A percentile compares a stretch with the other conserved stretches of the same genome.
These are phyloP conservation scores for Camponotus fellah DNA, from an alignment of 2,888 invertebrate species.

Conservation along the genomic window DNA sequence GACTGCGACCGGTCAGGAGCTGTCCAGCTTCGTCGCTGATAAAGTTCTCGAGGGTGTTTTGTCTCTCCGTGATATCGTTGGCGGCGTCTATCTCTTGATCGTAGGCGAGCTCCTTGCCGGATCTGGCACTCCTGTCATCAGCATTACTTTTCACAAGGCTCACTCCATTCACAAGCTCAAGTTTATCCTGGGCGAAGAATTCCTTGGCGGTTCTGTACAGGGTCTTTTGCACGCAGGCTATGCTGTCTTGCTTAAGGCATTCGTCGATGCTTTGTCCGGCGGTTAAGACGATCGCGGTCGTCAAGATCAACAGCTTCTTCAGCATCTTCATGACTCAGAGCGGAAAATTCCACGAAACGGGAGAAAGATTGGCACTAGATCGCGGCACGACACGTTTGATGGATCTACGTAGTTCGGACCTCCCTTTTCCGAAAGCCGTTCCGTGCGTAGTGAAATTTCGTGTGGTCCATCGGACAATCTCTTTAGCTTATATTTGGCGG, in stretches of 20 bases:
- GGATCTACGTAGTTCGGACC: conserved; percentile 29
- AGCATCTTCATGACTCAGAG: conserved; percentile 72
- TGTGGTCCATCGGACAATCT: conserved; percentile 85
- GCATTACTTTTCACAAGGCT: conserved; percentile 85
- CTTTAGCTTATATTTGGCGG: conserved; percentile 85
- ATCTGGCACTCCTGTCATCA: conserved; percentile 84
- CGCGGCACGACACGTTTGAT: conserved; percentile 20
- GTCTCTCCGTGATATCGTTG: conserved; percentile 87
- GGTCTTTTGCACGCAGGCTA: conserved; percentile 89
- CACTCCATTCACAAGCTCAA: conserved; percentile 88
- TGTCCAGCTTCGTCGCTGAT: conserved; percentile 87
- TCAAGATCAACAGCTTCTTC: conserved; percentile 69
- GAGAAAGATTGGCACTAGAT: not conserved
- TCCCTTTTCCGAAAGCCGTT: conserved; percentile 76
- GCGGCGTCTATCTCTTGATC: conserved; percentile 87
- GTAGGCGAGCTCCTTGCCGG: conserved; percentile 85
- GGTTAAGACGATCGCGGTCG: conserved; percentile 72
- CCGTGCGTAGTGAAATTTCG: conserved; percentile 83
- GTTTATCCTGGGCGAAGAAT: conserved; percentile 88
- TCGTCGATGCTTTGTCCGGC: conserved; percentile 86
- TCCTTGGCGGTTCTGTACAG: conserved; percentile 88
- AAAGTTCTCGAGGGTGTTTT: conserved; percentile 88
- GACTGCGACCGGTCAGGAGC: conserved; percentile 88
- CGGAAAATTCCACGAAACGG: conserved; percentile 5
- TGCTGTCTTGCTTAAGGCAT: conserved; percentile 89